These are phyloP conservation scores for Drosophila cognata DNA, from an alignment of 2,888 invertebrate genomes.

Conservation along the genomic window DNA sequence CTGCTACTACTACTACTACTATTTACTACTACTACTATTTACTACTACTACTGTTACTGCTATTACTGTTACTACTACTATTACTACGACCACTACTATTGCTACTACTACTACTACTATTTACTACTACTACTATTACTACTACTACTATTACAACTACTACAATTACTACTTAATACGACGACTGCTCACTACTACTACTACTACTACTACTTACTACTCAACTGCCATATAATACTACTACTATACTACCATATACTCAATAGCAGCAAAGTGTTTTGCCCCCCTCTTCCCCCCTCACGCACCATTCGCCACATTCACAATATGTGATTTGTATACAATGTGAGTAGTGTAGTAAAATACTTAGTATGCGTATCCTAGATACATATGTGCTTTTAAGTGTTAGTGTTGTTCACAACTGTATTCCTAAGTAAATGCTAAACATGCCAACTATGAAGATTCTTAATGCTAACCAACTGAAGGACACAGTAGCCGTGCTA, in stretches of 20 bases:
- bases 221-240: slow-evolving; percentile 4
- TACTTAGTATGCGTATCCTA: slow-evolving; percentile 28
- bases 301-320: slow-evolving; percentile 51
- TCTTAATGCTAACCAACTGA: slow-evolving; percentile 4
- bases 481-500: background rate
- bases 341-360: slow-evolving; percentile 47
- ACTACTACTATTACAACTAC: background rate
- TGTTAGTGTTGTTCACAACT: slow-evolving; percentile 38
- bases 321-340: slow-evolving; percentile 47
- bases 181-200: background rate
- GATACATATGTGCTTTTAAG: slow-evolving; percentile 41
- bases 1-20: background rate
- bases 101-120: background rate
- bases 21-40: background rate
- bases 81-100: background rate
- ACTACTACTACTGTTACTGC: too few relatives aligned
- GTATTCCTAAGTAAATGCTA: slow-evolving; percentile 11
- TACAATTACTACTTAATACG: background rate
- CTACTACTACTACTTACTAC: slow-evolving; percentile 12
- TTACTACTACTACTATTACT: background rate
- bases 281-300: background rate
- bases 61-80: background rate
- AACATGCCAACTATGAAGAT: slow-evolving; percentile 12
- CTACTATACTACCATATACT: slow-evolving; percentile 13
- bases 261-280: slow-evolving; percentile 31